phyloP scores from a whole-genome alignment of 2,113 vertebrate genomes.

The Microcebus griseorufus region DNA sequence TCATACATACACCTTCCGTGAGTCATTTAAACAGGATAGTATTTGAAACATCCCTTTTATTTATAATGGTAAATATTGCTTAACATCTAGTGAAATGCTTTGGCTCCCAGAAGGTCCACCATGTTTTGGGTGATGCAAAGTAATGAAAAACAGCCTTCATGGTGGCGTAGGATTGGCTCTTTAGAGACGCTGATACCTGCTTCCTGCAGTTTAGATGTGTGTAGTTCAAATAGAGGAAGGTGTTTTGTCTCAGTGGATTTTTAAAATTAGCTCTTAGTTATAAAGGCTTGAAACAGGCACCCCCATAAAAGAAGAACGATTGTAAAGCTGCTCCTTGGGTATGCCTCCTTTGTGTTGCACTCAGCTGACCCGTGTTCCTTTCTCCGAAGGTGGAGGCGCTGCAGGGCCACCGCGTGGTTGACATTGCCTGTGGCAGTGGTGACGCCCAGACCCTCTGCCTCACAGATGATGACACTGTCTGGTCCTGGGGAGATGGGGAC shows the following conservation, averaged over 20 bases:
- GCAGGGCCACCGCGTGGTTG: constrained; percentile 96
- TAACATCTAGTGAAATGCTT: neutral
- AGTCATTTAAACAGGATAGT: neutral
- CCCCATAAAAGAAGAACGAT: neutral
- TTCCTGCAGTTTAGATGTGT: neutral
- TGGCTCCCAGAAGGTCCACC: neutral
- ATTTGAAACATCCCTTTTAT: neutral
- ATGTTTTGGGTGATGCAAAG: neutral
- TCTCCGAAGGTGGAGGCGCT: constrained; percentile 94
- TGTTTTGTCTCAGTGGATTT: neutral
- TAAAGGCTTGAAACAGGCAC: neutral
- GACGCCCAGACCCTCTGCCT: constrained; percentile 97
- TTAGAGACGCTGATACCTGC: neutral
- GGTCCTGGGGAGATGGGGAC: constrained; percentile 99
- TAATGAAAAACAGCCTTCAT: neutral
- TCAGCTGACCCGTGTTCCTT: neutral
- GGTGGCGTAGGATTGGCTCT: neutral
- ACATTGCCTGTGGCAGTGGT: constrained; percentile 97
- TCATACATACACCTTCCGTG: too few species aligned
- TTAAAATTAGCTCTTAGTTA: neutral
- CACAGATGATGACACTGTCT: constrained; percentile 97
- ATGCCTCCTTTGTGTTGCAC: neutral
- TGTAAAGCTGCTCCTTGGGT: too few species aligned
- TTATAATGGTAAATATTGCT: neutral
- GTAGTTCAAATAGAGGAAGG: neutral